Conservation (phyloP, 2,797 vertebrate species). For the Enteromius argenteus region DNA sequence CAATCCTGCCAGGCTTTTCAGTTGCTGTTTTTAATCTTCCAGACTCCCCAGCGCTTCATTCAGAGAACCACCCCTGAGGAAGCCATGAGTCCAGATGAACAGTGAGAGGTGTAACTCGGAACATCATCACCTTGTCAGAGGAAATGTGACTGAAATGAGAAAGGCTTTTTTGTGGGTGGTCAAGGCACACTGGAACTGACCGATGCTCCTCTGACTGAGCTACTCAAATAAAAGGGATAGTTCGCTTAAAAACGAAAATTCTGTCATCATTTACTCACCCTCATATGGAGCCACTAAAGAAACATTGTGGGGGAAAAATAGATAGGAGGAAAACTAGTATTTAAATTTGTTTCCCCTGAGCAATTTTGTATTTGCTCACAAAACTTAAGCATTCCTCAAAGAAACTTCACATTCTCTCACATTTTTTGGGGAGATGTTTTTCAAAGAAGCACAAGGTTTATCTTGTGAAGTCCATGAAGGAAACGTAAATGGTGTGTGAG, state of each 20-base stretch:
- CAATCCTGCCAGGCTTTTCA: slow-evolving; percentile 58
- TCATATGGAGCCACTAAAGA: not conserved
- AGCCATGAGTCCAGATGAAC: slow-evolving; percentile 53
- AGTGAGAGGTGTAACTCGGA: slow-evolving; percentile 52
- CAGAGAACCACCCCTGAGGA: slow-evolving; percentile 44
- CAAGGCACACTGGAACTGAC: slow-evolving; percentile 24
- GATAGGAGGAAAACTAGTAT: not conserved
- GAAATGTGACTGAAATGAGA: slow-evolving; percentile 41
- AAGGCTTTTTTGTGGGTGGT: slow-evolving; percentile 25
- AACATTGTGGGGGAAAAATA: not conserved
- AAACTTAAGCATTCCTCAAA: not conserved
- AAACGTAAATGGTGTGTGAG: not conserved
- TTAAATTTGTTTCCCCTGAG: not conserved
- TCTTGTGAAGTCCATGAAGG: not conserved
- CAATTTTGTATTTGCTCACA: not conserved
- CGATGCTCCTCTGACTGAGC: not conserved
- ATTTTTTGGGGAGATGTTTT: not conserved
- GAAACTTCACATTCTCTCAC: not conserved
- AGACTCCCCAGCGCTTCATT: slow-evolving; percentile 45
- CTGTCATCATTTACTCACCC: not conserved
- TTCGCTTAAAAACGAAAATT: not conserved
- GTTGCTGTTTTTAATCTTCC: slow-evolving; percentile 55
- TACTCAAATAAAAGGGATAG: slow-evolving; percentile 21
- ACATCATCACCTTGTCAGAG: slow-evolving; percentile 59
- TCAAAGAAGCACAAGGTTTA: not conserved